Base-by-base conservation (phyloP, 2,113 vertebrate species). In the Dryoscopus gambensis region DNA sequence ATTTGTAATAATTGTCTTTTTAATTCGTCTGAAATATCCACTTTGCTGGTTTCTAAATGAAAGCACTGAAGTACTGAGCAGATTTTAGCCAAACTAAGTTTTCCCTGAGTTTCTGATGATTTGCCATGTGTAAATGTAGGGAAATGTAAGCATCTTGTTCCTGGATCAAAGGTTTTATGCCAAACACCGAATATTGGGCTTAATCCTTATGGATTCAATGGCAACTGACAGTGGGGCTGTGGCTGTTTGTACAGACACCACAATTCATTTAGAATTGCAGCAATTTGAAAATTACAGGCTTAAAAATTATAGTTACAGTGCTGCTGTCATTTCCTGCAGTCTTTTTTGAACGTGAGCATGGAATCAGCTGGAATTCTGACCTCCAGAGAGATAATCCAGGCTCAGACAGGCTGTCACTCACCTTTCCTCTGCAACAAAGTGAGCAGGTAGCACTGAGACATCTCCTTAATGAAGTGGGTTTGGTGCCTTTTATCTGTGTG, bases 401-500 rank as follows among this genome's bases (percentile, higher is more conserved):
- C 63, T 83, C 56, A 82, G 75, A 59, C 79, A 87, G 82, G 68
- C 73, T 95, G 93, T 68, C 55, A 55, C 14, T 93, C 86, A 25
- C 28, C 89, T 69, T 46, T 49, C 59, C 89, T 83, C 28, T 15
- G 80, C 74, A 83, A 68, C 91, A 95, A 88, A 95, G 92, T 87
- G 87, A 95, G 91, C 82, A 91, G 95, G 90, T 92, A 87, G 76
- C 94, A 28, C 96, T 60, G 92, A 67, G 95, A 59, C 73, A 53
- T 84, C 88, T 97, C 74, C 85, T 93, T 96, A 97, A 97, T 96
- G 75, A 97, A 96, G 83, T 71, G 92, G 20, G 33, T 85, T 79
- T 30, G 73, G 31, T 95, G 86, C 83, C 96, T 97, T 97, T 98
- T 94, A 94, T 96, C 92, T 97, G 96, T 89, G 91, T 95, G 96